Base-by-base conservation (phyloP, 2,113 vertebrate genomes). In the Catharus fuscescens region DNA sequence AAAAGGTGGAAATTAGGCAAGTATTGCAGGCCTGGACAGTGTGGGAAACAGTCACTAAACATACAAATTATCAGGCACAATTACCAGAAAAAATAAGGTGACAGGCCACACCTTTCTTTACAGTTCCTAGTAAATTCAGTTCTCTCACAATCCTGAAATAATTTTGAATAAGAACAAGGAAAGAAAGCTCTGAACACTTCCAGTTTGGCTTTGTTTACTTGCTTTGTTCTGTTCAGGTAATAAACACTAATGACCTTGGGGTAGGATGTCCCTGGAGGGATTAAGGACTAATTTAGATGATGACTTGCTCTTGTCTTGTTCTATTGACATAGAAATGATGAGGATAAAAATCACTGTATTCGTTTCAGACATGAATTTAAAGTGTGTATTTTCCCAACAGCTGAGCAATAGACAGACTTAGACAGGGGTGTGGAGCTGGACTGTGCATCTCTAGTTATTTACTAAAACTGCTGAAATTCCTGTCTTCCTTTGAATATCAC, bases 11-110 rank as follows among this genome's bases (percentile, higher is more conserved):
- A 3, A 29, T 50, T 8, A 73, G 59, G 17, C 14, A 42, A 1
- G 0, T 34, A 7, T 31, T 0, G 0, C 32, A 56, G 40, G 6
- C 6, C 45, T 59, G 42, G 38, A 10, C 3, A 8, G 5, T 18
- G 21, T 53, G 50, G n/a, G 47, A 60, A 73, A 65, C 4, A 14
- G 34, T 10, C 44, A 47, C 11, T 34, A 80, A 42, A 66, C 4
- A 14, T 7, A 52, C 16, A 24, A 29, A 65, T 3, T 52, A 52
- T 52, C 26, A 52, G 29, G 12, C 14, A n/a, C 10, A 62, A 54
- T 25, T n/a, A 59, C 17, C 18, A 59, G 79, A 12, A 15, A 72
- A 60, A 76, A n/a, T 36, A 38, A 71, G 9, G 15, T 70, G 19
- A 10, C 20, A 66, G 64, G 47, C 3, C 47, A 32, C 16, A 34